Percentiles rank a stretch among this genome's conserved stretches.
phyloP scores from a whole-genome alignment of 2,113 vertebrate genomes.

The Oncorhynchus clarkii region DNA sequence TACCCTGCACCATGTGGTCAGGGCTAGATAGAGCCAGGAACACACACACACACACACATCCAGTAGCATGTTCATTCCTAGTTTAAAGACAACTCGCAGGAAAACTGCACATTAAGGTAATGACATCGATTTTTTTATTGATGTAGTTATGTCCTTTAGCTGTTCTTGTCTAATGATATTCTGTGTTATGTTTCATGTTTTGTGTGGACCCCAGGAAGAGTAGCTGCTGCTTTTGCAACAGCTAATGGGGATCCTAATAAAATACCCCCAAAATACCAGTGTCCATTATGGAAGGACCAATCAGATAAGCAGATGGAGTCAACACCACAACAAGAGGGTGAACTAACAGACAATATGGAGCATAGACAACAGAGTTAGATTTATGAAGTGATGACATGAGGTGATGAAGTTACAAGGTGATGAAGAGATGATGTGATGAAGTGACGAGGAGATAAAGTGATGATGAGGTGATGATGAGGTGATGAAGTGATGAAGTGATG shows the following conservation, averaged over 20 bases:
- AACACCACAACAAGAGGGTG: constrained; percentile 48
- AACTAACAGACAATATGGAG: constrained; percentile 43
- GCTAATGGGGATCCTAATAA: too few species aligned
- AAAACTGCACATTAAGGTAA: neutral
- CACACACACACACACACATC: constrained; percentile 11
- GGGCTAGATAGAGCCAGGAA: constrained; percentile 39
- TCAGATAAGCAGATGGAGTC: constrained; percentile 52
- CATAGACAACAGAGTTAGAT: constrained; percentile 33
- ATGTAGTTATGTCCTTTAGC: too few species aligned
- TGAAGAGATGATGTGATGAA: too few species aligned
- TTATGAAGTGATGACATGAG: constrained; percentile 4
- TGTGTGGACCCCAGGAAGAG: too few species aligned
- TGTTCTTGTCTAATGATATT: too few species aligned
- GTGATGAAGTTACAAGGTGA: too few species aligned
- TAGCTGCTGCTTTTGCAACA: too few species aligned
- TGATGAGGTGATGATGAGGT: too few species aligned
- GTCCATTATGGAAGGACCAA: constrained; percentile 1
- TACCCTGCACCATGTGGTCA: constrained; percentile 59
- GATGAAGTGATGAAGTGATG: too few species aligned
- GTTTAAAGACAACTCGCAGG: neutral
- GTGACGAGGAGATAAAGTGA: too few species aligned
- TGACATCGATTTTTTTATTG: neutral
- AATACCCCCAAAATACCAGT: too few species aligned
- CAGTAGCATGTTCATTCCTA: neutral
- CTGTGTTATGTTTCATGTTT: too few species aligned